Conservation (phyloP, 2,888 invertebrate genomes). For the Schizotus pectinicornis region DNA sequence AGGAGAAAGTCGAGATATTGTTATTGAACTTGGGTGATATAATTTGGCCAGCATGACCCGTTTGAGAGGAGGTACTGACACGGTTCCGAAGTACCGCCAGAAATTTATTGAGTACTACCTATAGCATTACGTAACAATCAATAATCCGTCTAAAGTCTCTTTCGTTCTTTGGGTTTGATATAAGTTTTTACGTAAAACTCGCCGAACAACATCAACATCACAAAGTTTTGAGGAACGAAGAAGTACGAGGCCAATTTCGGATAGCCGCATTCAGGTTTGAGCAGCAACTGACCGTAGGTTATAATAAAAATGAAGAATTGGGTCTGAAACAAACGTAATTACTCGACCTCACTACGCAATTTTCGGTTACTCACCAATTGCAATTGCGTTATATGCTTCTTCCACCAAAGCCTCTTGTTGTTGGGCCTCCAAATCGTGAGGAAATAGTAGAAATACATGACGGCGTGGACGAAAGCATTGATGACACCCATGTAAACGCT, state of each 20-base stretch:
- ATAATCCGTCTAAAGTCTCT: neutral
- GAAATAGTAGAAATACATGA: conserved; percentile 87
- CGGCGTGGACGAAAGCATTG: conserved; percentile 76
- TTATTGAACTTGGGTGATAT: conserved; percentile 25
- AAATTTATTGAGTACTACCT: neutral
- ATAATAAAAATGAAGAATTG: conserved; percentile 69
- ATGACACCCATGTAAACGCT: conserved; percentile 68
- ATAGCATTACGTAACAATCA: neutral
- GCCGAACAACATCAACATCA: conserved; percentile 69
- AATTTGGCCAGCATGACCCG: conserved; percentile 17
- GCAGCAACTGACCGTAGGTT: conserved; percentile 61
- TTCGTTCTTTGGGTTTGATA: conserved; percentile 48
- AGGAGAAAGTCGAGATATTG: conserved; percentile 1
- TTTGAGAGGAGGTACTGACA: conserved; percentile 24
- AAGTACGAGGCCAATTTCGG: conserved; percentile 64
- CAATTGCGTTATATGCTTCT: conserved; percentile 82
- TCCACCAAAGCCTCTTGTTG: conserved; percentile 79
- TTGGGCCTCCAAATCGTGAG: conserved; percentile 74
- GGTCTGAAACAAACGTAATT: conserved; percentile 55
- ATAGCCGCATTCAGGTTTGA: conserved; percentile 64
- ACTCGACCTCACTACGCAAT: neutral
- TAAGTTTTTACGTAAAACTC: conserved; percentile 74
- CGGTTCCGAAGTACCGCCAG: conserved; percentile 6
- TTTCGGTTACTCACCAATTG: conserved; percentile 68
- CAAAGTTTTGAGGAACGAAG: conserved; percentile 69